These are phyloP conservation scores for Rhabditoides inermis DNA, from an alignment of 2,888 invertebrate species.

Conservation along the genomic window DNA sequence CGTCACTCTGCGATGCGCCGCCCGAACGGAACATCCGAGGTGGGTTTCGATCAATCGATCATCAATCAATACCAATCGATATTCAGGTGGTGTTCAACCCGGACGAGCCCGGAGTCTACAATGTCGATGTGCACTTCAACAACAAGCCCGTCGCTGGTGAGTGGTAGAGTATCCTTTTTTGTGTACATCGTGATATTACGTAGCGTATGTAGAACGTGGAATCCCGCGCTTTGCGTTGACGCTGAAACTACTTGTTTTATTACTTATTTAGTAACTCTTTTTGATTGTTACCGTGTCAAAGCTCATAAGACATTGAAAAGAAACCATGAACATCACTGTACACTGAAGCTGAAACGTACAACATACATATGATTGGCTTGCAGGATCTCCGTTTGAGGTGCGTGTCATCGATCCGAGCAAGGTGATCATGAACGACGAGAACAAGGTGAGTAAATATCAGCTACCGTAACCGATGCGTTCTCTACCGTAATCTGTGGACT, in stretches of 20 bases:
- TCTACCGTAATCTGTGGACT: too few species aligned
- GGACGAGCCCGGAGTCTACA: constrained; percentile 36
- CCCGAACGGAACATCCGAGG: constrained; percentile 36
- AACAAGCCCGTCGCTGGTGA: constrained; percentile 62
- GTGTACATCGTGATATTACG: not conserved
- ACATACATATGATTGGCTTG: too few species aligned
- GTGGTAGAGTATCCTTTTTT: not conserved
- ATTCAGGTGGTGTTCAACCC: constrained; percentile 51
- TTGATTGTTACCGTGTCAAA: too few species aligned
- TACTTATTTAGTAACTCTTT: too few species aligned
- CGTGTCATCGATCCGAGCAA: constrained; percentile 47
- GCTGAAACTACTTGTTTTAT: not conserved
- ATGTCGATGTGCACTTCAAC: constrained; percentile 47
- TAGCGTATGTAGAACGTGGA: not conserved
- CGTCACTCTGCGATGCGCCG: constrained; percentile 40
- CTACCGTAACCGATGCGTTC: too few species aligned
- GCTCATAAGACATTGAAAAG: too few species aligned
- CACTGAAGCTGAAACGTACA: too few species aligned
- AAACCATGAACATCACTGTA: too few species aligned
- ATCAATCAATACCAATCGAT: too few species aligned
- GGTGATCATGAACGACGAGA: constrained; percentile 34
- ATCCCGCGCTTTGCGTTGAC: not conserved
- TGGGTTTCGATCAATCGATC: too few species aligned
- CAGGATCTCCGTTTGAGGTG: constrained; percentile 43
- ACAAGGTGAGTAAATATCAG: too few species aligned